Base-by-base conservation (phyloP, 2,888 invertebrate genomes). In the Hermaeophaga mercurialis region DNA sequence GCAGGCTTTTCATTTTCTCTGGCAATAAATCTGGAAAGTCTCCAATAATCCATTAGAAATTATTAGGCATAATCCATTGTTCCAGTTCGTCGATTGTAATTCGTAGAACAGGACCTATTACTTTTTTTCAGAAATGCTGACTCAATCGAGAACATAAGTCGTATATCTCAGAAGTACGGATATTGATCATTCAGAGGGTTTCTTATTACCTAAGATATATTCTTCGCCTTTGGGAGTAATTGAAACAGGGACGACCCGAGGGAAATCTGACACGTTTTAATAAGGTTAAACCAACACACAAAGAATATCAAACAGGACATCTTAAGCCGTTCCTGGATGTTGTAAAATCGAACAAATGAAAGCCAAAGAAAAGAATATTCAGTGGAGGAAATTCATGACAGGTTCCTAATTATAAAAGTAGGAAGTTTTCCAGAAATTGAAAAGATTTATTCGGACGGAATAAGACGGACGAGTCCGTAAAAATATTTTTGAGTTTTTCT, bases 361-460 rank as follows among this genome's bases (percentile, higher is more conserved):
- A 34, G 5, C 12, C 47, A 22, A 47, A 14, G 18, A 15, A 50
- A 52, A 31, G 22, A 44, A 44, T 53, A 53, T 53, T 53, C 44
- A 53, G 33, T 44, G 36, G 12, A 44, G 22, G 22, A 53, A 44
- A 44, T 44, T 33, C 52, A 38, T 36, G 52, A 44, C 52, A 53
- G 50, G 36, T 53, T 53, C 52, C 44, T 53, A 53, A 53, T 53
- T 53, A 53, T 53, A 53, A 53, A 43, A 34, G 44, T 26, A 53
- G 52, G 44, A 44, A 53, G 43, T 53, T 53, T 43, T 34, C 34
- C 17, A 36, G 44, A 44, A 53, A 44, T 44, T 34, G 52, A 44
- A 53, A 53, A 53, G 44, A 53, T 53, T 53, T 47, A 47, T 47
- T 34, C 47, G 34, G 24, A 47, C 34, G 47, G 34, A 47, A 31